Evolutionary conservation across 37 sponge, comb jelly and placozoan genomes (phyloP), one percentile per base, ranked within the genome.

Genomic region (Geodia barretti): DNA sequence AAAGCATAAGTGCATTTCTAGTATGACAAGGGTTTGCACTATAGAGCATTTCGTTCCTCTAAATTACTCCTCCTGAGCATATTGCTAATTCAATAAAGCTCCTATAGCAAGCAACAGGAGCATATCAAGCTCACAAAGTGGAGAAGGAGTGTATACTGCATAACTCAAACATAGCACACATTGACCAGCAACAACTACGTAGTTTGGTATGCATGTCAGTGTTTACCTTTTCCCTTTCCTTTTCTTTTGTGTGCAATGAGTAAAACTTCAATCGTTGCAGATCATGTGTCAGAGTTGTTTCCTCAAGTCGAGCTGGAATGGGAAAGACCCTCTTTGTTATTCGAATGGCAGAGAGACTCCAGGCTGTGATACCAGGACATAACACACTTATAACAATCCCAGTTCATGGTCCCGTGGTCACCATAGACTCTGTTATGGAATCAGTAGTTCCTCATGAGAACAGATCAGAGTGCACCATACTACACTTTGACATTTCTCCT

Each of bases 291-390:
- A 29, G 86, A 29, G 63, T 85, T 39, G 86, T 85, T 42, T 62
- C 63, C 4, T 93, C 93, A 38, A 33, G 26, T 36, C 82, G 91
- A 4, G 68, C 90, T 64, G 93, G 90, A 24, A 88, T 93, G 90
- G 93, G 93, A 41, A 93, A 93, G 78, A 85, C 93, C 35, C 83
- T 88, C 3, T 89, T 65, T 54, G 72, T 93, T 39, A 34, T 62
- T 17, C 39, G 86, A 36, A 65, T 86, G 41, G 86, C 75, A 0
- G 87, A 92, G 39, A 9, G n/a, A 37, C 61, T 83, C 14, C 32
- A 65, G 38, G 7, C 54, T 17, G 54, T 47, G 54, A 14, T 47
- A 47, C 11, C 14, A 47, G 54, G 54, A 14, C 11, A 47, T 14
- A 47, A 47, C 14, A 14, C 14, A 7, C 81, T 59, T 41, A 36